Evolutionary conservation across 2,113 vertebrate genomes (phyloP), one percentile per base, ranked within the genome.

Genomic region (Otolemur garnettii): DNA sequence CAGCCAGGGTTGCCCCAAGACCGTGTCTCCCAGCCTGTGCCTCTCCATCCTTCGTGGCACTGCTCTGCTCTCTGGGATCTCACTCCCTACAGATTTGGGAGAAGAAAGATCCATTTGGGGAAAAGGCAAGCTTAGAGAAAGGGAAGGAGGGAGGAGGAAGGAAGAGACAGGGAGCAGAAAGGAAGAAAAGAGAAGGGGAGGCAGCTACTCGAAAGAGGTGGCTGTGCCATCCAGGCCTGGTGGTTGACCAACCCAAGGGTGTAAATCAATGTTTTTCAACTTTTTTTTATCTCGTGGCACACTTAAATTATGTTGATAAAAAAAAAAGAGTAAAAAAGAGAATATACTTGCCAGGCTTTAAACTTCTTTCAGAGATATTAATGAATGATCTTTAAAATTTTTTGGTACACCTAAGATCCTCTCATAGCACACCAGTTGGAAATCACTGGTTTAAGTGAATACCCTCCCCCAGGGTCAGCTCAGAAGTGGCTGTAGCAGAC

Each of bases 71-170:
- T 81, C 93, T 85, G 50, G 26, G 33, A 35, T 60, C 35, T 89
- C 22, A 7, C 14, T 80, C 26, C 4, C 19, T 87, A 83, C 71
- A 50, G 81, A 79, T 35, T n/a, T 35, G 45, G 55, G 22, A 45
- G 42, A 92, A 28, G 38, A 90, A 90, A 64, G 50, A 82, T 10
- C n/a, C 42, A 78, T 81, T 45, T 92, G 57, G 90, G 50, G 57
- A 60, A 82, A 82, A 74, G 35, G 5, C 35, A 68, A 88, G 33
- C 72, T 69, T 59, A 66, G 66, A 18, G 38, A 82, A 28, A 33
- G 11, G 7, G 11, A 62, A 66, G 14, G 21, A 42, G 22, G 55
- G 30, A 17, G 14, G 17, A 30, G 18, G n/a, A 10, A 0, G 24
- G 21, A 21, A 38, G 24, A 38, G 22, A 3, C 72, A 50, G 74